Conservation (phyloP, 2,113 vertebrate genomes). For the Pelvicachromis taeniatus region DNA sequence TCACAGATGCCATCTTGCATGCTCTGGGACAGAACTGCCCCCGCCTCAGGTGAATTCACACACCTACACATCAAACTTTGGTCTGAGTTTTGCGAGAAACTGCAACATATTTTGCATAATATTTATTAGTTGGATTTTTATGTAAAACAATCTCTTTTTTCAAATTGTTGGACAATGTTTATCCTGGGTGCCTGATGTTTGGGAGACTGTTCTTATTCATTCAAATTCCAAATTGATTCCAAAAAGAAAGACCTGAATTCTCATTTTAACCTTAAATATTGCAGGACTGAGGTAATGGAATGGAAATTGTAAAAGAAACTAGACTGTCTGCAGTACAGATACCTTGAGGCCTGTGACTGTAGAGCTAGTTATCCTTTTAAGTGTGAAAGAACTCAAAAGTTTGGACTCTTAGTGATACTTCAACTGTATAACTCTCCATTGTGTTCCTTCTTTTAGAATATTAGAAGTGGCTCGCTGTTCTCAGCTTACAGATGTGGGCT, state of each 20-base stretch:
- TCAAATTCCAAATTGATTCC: background rate
- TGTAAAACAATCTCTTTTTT: background rate
- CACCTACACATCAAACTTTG: background rate
- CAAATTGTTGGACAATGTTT: background rate
- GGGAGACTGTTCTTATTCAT: background rate
- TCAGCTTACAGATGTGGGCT: conserved; percentile 95
- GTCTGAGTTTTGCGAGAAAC: background rate
- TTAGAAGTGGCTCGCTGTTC: conserved; percentile 97
- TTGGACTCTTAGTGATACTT: background rate
- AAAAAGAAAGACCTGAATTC: background rate
- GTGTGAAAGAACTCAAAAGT: background rate
- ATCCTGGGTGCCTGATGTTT: background rate
- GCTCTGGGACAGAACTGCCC: conserved; percentile 97
- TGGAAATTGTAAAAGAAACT: background rate
- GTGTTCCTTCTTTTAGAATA: conserved; percentile 79
- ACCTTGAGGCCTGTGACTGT: background rate
- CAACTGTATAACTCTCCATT: background rate
- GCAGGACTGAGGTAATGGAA: background rate
- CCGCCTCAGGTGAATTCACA: conserved; percentile 81
- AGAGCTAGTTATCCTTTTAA: background rate
- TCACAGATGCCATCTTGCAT: conserved; percentile 94
- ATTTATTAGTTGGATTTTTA: background rate
- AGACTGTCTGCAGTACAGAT: background rate
- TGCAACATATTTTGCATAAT: background rate
- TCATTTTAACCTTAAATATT: background rate